These are phyloP conservation scores for Lasioglossum zephyrum DNA, from an alignment of 2,888 invertebrate species.

Conservation along the genomic window DNA sequence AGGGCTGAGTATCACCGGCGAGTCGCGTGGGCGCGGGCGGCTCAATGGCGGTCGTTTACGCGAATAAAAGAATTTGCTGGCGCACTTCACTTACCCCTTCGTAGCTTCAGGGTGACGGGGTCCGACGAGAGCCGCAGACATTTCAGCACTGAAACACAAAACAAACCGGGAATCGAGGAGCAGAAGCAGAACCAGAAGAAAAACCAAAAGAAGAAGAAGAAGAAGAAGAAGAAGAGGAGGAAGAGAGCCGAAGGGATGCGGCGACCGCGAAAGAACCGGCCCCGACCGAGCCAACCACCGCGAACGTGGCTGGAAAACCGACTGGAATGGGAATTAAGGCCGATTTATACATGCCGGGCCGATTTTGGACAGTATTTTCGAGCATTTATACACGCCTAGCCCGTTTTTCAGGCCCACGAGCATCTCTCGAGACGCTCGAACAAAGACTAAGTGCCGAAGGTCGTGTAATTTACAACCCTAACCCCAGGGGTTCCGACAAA, in stretches of 20 bases:
- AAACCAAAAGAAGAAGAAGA: conserved; percentile 15
- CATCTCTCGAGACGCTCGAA: no score
- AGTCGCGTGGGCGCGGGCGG: neutral
- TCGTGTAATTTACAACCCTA: no score
- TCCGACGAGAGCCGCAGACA: conserved; percentile 96
- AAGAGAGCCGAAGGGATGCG: conserved; percentile 25
- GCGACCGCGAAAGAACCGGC: conserved; percentile 16
- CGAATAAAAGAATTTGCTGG: conserved; percentile 63
- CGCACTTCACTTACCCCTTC: conserved; percentile 90
- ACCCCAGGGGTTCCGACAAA: no score
- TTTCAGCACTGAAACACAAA: conserved; percentile 92
- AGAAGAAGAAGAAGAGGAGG: conserved; percentile 18
- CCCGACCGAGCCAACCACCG: conserved; percentile 16
- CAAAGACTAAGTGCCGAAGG: no score
- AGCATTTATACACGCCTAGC: no score
- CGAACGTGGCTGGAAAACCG: conserved; percentile 59
- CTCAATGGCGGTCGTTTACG: conserved; percentile 32
- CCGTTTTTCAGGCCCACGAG: no score
- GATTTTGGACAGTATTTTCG: no score
- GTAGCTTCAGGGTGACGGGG: conserved; percentile 95
- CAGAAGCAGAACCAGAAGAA: conserved; percentile 6
- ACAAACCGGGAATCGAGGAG: conserved; percentile 31
- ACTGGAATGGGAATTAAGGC: conserved; percentile 68
- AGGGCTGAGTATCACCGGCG: neutral
- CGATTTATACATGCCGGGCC: no score